Evolutionary conservation across 2,888 invertebrate genomes (phyloP), one percentile per base, ranked within the genome.

Genomic region (Ophraella communa): DNA sequence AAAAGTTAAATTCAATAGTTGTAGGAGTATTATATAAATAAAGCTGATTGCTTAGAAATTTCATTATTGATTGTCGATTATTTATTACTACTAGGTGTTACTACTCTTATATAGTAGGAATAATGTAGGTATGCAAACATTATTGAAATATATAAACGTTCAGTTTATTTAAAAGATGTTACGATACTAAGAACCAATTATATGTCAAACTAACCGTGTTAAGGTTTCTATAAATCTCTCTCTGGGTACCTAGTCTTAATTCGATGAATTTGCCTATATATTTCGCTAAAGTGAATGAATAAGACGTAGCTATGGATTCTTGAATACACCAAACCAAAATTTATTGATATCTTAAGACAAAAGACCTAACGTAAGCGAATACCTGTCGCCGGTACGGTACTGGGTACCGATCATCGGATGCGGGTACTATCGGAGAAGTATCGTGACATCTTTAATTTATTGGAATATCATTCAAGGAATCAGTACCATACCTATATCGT

Each of bases 371-470:
- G 21, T 20, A 47, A 27, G 27, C 49, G 27, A 27, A n/a, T 8
- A 51, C 49, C 27, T 27, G 49, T 27, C 49, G 30, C 44, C 33
- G 44, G 44, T 56, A 35, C 23, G 39, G 35, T 39, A 39, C 35
- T 54, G 30, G 21, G 27, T 57, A 57, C 4, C 47, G 33, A 47
- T 23, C 57, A 35, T 56, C 45, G 45, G 57, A 57, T 57, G 57
- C 57, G 57, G 57, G 57, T 57, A 57, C 57, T 57, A 57, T 57
- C 57, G 27, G 24, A 51, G 49, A 51, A 24, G 49, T 27, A 51
- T 17, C 49, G 30, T 57, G 47, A 57, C 47, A 49, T 47, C 47
- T 57, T 47, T 57, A 57, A 57, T 57, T 47, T 56, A 56, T 45
- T 45, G 49, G 45, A 56, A 56, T 47, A 57, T 57, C 57, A 57